Base-by-base conservation (phyloP, 2,888 invertebrate species). In the Villa cingulata region DNA sequence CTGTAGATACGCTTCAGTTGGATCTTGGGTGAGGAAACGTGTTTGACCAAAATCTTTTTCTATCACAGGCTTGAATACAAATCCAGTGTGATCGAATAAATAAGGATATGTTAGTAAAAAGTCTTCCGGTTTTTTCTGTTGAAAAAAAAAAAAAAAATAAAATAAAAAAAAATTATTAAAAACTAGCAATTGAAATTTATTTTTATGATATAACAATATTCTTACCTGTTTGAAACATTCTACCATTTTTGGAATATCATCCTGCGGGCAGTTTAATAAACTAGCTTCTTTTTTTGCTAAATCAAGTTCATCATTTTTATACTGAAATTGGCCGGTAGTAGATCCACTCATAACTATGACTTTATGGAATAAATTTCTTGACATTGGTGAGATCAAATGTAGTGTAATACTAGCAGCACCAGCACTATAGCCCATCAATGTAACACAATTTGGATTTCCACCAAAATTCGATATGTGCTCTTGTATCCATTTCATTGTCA, bases 271-370 rank as follows among this genome's bases (percentile, higher is more conserved):
- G 16, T 62, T 65, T 1, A 75, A 57, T 10, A 71, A 48, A 48
- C 62, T 58, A 0, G 74, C 74, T 54, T 74, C 71, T 55, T 66
- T 72, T 34, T 64, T 64, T 1, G 74, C 73, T 18, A 76, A 53
- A 43, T 69, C 57, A n/a, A 65, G 53, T 57, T 76, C 75, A 44
- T 73, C 57, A 5, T 56, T 57, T 0, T 68, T 66, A 14, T 73
- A 60, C 38, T 40, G 23, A 0, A 50, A 51, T 45, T 61, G 62
- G 1, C 61, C 58, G n/a, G 59, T 57, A 40, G 48, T 63, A 6
- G 59, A 48, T 15, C 73, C 74, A 53, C 76, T 75, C 70, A 73
- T 70, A 7, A 72, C 66, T 20, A 76, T 72, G 0, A 70, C 75
- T 55, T 69, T 68, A 46, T 76, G 74, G 54, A 77, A 77, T 1